Evolutionary conservation across 2,113 vertebrate genomes (phyloP), one percentile per base, ranked within the genome.

Genomic region (Blennius ocellaris): DNA sequence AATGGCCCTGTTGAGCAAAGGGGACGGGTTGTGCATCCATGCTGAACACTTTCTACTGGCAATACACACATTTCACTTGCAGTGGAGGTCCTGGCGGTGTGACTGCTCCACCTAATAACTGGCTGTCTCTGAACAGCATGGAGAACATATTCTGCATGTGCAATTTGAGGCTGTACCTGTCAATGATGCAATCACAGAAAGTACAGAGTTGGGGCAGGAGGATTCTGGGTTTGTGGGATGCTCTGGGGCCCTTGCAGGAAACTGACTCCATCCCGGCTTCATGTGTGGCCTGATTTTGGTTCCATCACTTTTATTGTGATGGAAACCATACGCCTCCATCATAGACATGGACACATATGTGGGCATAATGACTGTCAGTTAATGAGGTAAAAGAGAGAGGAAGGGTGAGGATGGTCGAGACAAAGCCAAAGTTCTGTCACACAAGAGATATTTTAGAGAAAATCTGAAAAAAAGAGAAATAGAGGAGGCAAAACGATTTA

Each of bases 271-370:
- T 50, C 67, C 57, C 17, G 2, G 52, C 85, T 70, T 70, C 78
- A 73, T 91, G 88, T 89, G 90, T 90, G 85, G 87, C 60, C 87
- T 65, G 61, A 83, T 86, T 86, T 73, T 56, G 69, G 76, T 63
- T 82, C 66, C 45, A 50, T 78, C 55, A 87, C 59, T 85, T 90
- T 86, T 86, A 86, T 90, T 82, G 64, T 70, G 85, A 92, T 90
- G 80, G 70, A 87, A 91, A 90, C 82, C 87, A 90, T 87, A 83
- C 85, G 76, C 74, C 60, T 81, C 64, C 58, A 51, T 79, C 72
- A 66, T 65, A 78, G 5, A n/a, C n/a, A n/a, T n/a, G n/a, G 54
- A 79, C 52, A 83, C 63, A 75, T 30, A 30, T 50, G 40, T 39
- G 12, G 64, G 50, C 55, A 63, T 53, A 58, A 72, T 48, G 67